Conservation (phyloP, 2,797 vertebrate species). For the Molossus molossus region DNA sequence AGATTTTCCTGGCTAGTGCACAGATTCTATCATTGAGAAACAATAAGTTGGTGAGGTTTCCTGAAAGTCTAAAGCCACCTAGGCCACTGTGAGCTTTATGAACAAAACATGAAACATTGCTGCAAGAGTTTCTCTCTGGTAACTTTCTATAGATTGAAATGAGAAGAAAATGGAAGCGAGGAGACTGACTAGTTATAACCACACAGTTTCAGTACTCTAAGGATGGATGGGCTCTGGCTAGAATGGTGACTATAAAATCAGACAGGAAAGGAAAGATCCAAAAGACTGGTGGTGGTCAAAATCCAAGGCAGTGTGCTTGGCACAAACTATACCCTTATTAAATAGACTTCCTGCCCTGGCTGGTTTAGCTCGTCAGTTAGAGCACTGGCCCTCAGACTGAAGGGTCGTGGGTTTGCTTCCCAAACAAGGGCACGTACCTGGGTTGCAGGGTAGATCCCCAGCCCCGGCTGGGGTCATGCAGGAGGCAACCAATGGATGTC, state of each 20-base stretch:
- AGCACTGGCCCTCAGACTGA: no score
- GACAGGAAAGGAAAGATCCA: not conserved
- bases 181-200: not conserved
- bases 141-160: not conserved
- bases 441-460: no score
- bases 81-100: not conserved
- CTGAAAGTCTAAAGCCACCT: not conserved
- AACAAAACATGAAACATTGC: not conserved
- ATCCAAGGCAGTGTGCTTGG: not conserved
- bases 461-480: no score
- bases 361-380: no score
- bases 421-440: no score
- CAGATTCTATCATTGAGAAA: not conserved
- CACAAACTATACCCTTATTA: not conserved
- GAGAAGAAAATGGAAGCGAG: not conserved
- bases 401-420: no score
- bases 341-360: not conserved
- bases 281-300: not conserved
- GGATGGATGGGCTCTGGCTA: not conserved
- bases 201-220: not conserved
- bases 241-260: not conserved
- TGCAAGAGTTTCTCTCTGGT: not conserved
- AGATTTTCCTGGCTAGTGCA: not conserved
- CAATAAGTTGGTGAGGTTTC: not conserved
- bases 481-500: no score